Conservation (phyloP, 2,888 invertebrate species). For the Gnatocerus cornutus region DNA sequence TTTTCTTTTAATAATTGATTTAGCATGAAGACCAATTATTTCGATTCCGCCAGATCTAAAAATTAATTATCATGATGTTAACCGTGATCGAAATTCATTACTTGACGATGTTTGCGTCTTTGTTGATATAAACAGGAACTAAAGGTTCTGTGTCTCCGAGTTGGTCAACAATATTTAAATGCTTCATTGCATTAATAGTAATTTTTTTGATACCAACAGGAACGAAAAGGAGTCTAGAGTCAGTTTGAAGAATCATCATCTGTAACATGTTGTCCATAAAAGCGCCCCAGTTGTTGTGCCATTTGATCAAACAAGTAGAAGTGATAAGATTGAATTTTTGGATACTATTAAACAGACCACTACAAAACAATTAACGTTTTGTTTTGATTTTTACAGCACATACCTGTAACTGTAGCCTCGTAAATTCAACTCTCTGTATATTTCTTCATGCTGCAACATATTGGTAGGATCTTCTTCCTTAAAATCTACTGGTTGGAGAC, state of each 20-base stretch:
- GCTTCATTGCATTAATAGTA: slow-evolving; percentile 79
- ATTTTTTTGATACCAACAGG: slow-evolving; percentile 84
- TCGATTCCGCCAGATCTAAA: slow-evolving; percentile 82
- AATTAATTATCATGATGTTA: too few relatives aligned
- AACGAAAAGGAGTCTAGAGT: slow-evolving; percentile 80
- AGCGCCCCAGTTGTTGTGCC: slow-evolving; percentile 90
- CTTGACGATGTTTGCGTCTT: slow-evolving; percentile 50
- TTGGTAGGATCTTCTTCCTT: neutral
- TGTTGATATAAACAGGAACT: slow-evolving; percentile 64
- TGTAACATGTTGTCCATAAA: slow-evolving; percentile 93
- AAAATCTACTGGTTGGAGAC: too few relatives aligned
- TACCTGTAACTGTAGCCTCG: slow-evolving; percentile 75
- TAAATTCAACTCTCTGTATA: slow-evolving; percentile 79
- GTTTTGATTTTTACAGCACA: neutral
- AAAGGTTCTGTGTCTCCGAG: slow-evolving; percentile 48
- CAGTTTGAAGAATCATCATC: slow-evolving; percentile 80
- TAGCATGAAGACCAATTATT: slow-evolving; percentile 83
- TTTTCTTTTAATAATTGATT: slow-evolving; percentile 79
- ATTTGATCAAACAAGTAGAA: slow-evolving; percentile 72
- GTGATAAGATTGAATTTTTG: slow-evolving; percentile 49
- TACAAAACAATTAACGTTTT: slow-evolving; percentile 33
- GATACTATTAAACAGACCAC: slow-evolving; percentile 59
- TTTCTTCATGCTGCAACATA: slow-evolving; percentile 68
- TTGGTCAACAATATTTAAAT: slow-evolving; percentile 72
- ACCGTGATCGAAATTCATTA: slow-evolving; percentile 43